These are phyloP conservation scores for Microctenopoma steveboyesi DNA, from an alignment of 2,797 vertebrate species.

Conservation along the genomic window DNA sequence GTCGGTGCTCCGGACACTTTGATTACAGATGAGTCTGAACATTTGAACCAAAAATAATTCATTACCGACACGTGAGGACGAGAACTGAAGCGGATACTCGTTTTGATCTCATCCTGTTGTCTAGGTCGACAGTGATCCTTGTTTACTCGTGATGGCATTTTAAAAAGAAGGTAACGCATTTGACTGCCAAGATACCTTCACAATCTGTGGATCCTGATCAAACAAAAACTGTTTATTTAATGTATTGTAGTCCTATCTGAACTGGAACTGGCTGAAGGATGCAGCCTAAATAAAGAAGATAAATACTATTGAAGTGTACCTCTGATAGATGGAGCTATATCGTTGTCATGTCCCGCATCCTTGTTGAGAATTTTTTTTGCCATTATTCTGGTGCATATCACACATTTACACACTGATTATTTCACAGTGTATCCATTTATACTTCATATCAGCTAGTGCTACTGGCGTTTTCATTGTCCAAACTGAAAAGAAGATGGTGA, in stretches of 20 bases:
- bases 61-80: constrained; percentile 6
- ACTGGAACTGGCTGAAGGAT: not conserved
- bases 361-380: not conserved
- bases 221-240: constrained; percentile 29
- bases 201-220: constrained; percentile 23
- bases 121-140: constrained; percentile 34
- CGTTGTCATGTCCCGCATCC: not conserved
- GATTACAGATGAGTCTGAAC: constrained; percentile 32
- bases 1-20: constrained; percentile 5
- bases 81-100: constrained; percentile 1
- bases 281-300: not conserved
- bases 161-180: constrained; percentile 17
- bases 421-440: not conserved
- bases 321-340: not conserved
- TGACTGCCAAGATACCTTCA: constrained; percentile 18
- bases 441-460: not conserved
- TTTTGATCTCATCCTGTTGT: constrained; percentile 27
- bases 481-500: not conserved
- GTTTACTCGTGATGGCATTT: constrained; percentile 45
- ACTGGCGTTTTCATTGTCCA: not conserved
- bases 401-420: not conserved
- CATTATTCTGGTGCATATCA: not conserved
- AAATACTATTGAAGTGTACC: not conserved
- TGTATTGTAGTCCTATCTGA: not conserved
- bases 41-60: constrained; percentile 31